These are phyloP conservation scores for Vimba vimba DNA, from an alignment of 2,113 vertebrate genomes.

Conservation along the genomic window DNA sequence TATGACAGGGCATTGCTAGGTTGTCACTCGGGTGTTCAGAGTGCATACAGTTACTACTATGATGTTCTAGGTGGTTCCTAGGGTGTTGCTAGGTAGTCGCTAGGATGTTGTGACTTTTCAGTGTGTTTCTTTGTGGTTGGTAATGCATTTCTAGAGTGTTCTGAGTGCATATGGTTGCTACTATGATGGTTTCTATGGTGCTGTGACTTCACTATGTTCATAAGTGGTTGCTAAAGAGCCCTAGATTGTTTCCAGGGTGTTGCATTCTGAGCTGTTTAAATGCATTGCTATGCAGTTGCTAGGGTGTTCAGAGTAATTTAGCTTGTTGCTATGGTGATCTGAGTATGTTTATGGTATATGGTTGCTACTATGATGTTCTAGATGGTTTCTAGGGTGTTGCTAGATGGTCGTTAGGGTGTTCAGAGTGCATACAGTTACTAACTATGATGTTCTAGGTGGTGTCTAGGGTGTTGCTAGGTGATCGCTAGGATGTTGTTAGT, in stretches of 20 bases:
- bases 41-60: not conserved
- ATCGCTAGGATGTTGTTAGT: no score
- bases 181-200: not conserved
- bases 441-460: no score
- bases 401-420: not conserved
- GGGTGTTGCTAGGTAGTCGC: not conserved
- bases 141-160: not conserved
- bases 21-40: not conserved
- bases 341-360: no score
- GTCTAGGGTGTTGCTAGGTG: no score
- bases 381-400: no score
- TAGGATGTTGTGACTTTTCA: not conserved
- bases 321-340: not conserved
- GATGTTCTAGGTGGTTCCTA: not conserved
- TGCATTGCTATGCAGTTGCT: not conserved
- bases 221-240: not conserved
- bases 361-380: no score
- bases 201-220: not conserved
- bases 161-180: not conserved
- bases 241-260: not conserved
- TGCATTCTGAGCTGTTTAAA: not conserved
- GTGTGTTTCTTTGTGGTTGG: not conserved
- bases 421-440: no score
- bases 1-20: not conserved
- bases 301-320: not conserved